Conservation (phyloP, 2,113 vertebrate species). For the Echinops telfairi region DNA sequence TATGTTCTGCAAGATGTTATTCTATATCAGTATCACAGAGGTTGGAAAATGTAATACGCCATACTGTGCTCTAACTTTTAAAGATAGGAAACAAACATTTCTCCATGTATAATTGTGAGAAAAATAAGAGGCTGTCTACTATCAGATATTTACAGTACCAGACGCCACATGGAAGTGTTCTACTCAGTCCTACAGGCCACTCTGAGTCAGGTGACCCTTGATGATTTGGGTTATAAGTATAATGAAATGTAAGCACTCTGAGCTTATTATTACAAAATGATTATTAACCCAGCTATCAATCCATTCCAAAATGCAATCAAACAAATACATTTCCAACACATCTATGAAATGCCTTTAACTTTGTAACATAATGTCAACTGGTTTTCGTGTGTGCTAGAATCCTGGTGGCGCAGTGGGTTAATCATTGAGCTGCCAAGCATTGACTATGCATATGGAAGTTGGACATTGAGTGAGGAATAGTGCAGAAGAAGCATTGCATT, state of each 20-base stretch:
- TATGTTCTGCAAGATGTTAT: background rate
- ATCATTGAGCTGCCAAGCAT: too few relatives aligned
- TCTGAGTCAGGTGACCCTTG: too few relatives aligned
- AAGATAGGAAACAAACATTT: background rate
- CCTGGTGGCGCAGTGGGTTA: too few relatives aligned
- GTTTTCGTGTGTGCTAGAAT: too few relatives aligned
- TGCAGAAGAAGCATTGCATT: too few relatives aligned
- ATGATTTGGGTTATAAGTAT: background rate
- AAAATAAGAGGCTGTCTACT: background rate
- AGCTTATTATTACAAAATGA: background rate
- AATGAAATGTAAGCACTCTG: slow-evolving; percentile 5
- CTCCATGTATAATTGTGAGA: background rate
- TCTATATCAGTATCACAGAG: background rate
- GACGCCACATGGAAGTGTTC: too few relatives aligned
- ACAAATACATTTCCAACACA: background rate
- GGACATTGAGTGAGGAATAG: too few relatives aligned
- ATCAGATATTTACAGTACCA: too few relatives aligned
- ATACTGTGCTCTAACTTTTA: background rate
- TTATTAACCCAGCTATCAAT: background rate
- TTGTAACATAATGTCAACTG: background rate
- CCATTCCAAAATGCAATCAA: background rate
- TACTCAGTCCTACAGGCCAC: too few relatives aligned
- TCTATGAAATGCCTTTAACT: background rate
- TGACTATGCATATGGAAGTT: too few relatives aligned
- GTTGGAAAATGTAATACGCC: background rate